Evolutionary conservation across 2,113 vertebrate genomes (phyloP), one percentile per base, ranked within the genome.

Genomic region (Chaetorhynchus papuensis): DNA sequence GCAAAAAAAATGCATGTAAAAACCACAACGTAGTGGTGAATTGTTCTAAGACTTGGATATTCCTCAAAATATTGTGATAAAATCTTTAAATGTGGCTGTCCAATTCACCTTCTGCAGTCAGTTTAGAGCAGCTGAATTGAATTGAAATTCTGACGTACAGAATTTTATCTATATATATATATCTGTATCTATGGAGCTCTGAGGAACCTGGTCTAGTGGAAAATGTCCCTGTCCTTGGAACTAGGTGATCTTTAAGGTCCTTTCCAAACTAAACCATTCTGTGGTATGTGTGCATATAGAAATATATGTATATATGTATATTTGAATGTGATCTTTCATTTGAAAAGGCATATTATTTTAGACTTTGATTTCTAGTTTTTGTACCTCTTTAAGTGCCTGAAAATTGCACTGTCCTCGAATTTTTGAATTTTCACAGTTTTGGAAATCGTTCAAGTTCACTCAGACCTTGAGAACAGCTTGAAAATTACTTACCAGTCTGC

Each of bases 11-110:
- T 3, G 0, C 8, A 10, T 44, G 3, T 26, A 35, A 45, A 56
- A 6, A 3, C 2, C 1, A 4, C 31, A 66, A 12, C 11, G 2
- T 2, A 31, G 4, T 44, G 39, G 7, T 47, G 35, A 72, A 33
- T 60, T 83, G 45, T 44, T 87, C 1, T 24, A 45, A 65, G 19
- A 28, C 11, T 64, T 69, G 11, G 5, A 7, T 68, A 22, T 53
- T 72, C 27, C 23, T 66, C 21, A 76, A 64, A 56, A 64, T 72
- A 16, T 9, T 60, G n/a, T 52, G 52, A 35, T 23, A 39, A 35
- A 52, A 45, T 74, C 49, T 57, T 74, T 23, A 71, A 42, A 31
- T 33, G 15, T n/a, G 68, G 4, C 42, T 68, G 6, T 41, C 39
- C 20, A 28, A 1, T 41, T 91, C 41, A 39, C 18, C 24, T 71